Conservation (phyloP, 2,797 vertebrate species). For the Enoplosus armatus region DNA sequence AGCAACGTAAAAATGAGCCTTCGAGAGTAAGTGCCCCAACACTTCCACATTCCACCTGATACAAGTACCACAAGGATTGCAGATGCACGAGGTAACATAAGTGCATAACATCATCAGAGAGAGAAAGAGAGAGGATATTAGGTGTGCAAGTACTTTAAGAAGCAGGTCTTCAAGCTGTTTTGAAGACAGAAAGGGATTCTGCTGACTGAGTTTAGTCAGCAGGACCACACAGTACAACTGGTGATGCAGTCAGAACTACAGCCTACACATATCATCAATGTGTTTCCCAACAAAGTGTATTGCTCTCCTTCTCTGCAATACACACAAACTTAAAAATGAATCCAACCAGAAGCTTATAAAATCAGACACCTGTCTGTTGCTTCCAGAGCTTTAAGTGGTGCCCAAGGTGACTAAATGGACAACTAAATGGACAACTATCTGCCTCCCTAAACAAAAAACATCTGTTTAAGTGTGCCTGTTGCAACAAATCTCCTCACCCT, state of each 20-base stretch:
- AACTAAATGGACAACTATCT: too few relatives aligned
- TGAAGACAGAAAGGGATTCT: background rate
- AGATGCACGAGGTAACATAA: conserved; percentile 1
- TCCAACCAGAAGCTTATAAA: conserved; percentile 13
- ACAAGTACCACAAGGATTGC: background rate
- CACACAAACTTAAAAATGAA: background rate
- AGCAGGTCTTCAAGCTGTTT: too few relatives aligned
- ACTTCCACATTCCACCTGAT: background rate
- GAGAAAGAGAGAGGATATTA: background rate
- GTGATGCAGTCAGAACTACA: background rate
- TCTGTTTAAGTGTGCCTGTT: conserved; percentile 5
- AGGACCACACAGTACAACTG: background rate
- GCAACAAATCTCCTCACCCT: conserved; percentile 88
- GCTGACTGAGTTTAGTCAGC: background rate
- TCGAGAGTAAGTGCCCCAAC: background rate
- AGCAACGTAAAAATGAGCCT: background rate
- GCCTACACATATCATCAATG: background rate
- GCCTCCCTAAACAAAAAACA: conserved; percentile 1
- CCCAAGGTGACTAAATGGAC: conserved; percentile 1
- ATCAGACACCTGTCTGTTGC: background rate
- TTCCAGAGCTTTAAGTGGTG: background rate
- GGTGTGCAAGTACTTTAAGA: too few relatives aligned
- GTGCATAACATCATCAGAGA: too few relatives aligned
- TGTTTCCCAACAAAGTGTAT: background rate
- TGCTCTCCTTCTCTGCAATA: background rate